Evolutionary conservation across 2,888 invertebrate genomes (phyloP), one percentile per base, ranked within the genome.

Genomic region (Branchellion lobata): DNA sequence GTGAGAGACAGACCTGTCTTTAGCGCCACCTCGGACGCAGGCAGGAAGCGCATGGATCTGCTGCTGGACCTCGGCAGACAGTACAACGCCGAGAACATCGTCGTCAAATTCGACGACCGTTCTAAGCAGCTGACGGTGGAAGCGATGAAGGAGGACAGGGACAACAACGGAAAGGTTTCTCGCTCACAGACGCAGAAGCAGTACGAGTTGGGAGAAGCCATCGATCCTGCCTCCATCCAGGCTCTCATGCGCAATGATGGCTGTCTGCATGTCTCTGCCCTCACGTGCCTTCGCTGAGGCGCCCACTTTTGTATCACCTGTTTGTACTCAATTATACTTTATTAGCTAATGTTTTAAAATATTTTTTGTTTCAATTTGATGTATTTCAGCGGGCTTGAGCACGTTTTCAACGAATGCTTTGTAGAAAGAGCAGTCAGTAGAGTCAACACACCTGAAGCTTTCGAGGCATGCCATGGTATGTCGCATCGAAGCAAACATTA

Each of bases 61-160:
- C 33, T 78, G n/a, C 65, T 82, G 8, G 79, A 81, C 61, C 57
- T 82, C 24, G 81, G 80, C 5, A 68, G 57, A 18, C 79, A 79
- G 51, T 82, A 81, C 81, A 61, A 57, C 18, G 81, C 82, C 1
- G 80, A 81, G n/a, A 79, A 82, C 77, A 36, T 81, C 33, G 76
- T 81, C 47, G 82, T 82, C 34, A 82, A 81, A 47, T 36, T 82
- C n/a, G 82, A 82, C 76, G 75, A 75, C 24, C 47, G 75, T 1
- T 79, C 77, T 24, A 47, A 65, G 29, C 27, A 29, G 53, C 47
- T 82, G 75, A 71, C 57, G 31, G 79, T 82, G 3, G 81, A 82
- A 18, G 82, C 82, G 0, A 69, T 24, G 1, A 79, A 80, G 31
- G 81, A 79, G 33, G 78, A 81, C 24, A 80, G 79, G 18, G 57